These are phyloP conservation scores for Bergia puertoricense DNA, from an alignment of 92 coral and sea anemone species.

Conservation along the genomic window DNA sequence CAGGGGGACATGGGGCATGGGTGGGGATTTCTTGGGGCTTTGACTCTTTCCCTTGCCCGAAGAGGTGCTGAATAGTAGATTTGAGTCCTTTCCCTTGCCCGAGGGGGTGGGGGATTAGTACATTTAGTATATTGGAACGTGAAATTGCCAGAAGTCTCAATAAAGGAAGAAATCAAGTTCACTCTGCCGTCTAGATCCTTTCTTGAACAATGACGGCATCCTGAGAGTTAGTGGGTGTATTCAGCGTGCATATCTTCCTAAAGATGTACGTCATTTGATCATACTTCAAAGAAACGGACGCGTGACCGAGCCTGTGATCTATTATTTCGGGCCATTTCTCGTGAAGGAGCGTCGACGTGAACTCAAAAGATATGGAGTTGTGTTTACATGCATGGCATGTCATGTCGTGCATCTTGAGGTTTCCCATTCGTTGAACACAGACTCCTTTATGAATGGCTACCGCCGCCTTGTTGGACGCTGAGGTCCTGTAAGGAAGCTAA, in stretches of 20 bases:
- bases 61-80: too few species aligned
- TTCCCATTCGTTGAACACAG: neutral
- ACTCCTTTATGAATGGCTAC: constrained; percentile 3
- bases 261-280: neutral
- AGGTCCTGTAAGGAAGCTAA: neutral
- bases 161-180: constrained; percentile 8
- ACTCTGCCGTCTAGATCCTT: constrained; percentile 18
- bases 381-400: neutral
- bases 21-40: too few species aligned
- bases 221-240: constrained; percentile 29
- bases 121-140: neutral
- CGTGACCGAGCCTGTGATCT: constrained; percentile 30
- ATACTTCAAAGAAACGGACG: constrained; percentile 28
- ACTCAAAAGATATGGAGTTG: constrained; percentile 16
- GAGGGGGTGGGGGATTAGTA: too few species aligned
- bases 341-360: constrained; percentile 12
- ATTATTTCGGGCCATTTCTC: neutral
- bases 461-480: neutral
- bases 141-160: neutral
- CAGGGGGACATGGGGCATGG: too few species aligned
- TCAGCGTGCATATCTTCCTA: neutral
- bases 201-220: constrained; percentile 11
- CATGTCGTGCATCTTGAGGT: neutral
- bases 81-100: too few species aligned
- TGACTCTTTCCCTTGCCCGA: too few species aligned